Percentiles rank a stretch among this genome's conserved stretches.
Conservation (phyloP, 2,113 vertebrate genomes). For the Pangasianodon gigas region DNA sequence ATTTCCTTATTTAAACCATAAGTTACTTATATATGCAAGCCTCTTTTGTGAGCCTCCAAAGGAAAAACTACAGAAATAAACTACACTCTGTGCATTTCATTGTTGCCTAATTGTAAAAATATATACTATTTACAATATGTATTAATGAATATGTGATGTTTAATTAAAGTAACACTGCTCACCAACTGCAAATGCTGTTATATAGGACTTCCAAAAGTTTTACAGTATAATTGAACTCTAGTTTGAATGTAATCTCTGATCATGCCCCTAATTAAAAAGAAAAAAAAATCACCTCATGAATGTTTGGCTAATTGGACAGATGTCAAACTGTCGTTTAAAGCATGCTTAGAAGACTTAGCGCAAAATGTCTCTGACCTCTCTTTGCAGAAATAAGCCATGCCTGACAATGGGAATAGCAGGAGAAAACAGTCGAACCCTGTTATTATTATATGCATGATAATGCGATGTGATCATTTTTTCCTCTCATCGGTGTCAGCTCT, state of each 20-base stretch:
- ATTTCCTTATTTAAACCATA: not conserved
- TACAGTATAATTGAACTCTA: not conserved
- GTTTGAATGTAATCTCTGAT: not conserved
- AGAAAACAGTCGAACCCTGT: conserved; percentile 2
- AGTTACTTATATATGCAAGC: not conserved
- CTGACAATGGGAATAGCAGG: not conserved
- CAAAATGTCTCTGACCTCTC: not conserved
- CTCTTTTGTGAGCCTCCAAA: not conserved
- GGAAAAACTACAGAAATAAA: not conserved
- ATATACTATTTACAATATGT: not conserved
- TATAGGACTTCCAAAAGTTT: not conserved
- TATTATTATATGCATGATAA: conserved; percentile 15
- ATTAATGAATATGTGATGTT: not conserved
- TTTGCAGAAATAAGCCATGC: not conserved
- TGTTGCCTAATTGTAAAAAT: not conserved
- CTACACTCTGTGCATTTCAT: not conserved
- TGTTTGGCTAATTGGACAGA: not conserved
- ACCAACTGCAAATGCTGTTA: not conserved
- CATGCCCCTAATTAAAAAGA: not conserved
- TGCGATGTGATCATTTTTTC: not conserved
- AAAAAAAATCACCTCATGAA: not conserved
- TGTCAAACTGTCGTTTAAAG: not conserved
- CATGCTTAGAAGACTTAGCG: not conserved
- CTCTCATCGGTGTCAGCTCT: conserved; percentile 16
- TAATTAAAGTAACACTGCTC: not conserved